Conservation (phyloP, 2,888 invertebrate species). For the Biston betularia region DNA sequence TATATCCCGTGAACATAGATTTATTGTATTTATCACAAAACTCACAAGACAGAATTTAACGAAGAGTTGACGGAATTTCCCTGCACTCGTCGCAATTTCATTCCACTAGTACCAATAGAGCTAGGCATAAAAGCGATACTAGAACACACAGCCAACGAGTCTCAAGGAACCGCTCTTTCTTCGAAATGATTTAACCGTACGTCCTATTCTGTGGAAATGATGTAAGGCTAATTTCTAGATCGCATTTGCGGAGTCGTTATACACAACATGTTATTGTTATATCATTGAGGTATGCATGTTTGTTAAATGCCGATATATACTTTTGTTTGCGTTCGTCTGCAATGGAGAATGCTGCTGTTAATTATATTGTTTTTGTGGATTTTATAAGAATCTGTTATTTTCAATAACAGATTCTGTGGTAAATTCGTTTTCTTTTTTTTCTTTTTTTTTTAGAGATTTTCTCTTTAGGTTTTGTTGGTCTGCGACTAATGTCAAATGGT, state of each 20-base stretch:
- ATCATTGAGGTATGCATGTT: constrained; percentile 36
- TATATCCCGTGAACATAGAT: not conserved
- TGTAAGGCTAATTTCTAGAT: constrained; percentile 33
- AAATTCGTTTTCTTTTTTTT: constrained; percentile 1
- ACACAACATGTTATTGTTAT: constrained; percentile 43
- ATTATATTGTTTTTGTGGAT: constrained; percentile 24
- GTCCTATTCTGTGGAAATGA: constrained; percentile 13
- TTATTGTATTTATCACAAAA: not conserved
- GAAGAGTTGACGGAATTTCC: constrained; percentile 16
- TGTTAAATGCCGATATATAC: constrained; percentile 36
- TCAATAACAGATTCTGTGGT: constrained; percentile 9
- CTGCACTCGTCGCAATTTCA: not conserved
- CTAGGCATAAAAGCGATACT: constrained; percentile 7
- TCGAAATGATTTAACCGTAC: constrained; percentile 11
- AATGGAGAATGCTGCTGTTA: constrained; percentile 30
- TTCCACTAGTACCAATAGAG: constrained; percentile 2
- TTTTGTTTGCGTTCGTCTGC: constrained; percentile 37
- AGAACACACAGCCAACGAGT: not conserved
- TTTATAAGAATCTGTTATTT: not conserved
- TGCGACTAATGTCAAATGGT: not conserved
- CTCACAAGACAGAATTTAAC: not conserved
- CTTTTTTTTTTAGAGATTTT: no score
- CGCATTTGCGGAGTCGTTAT: constrained; percentile 19
- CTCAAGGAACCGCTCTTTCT: constrained; percentile 17
- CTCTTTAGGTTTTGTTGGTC: not conserved